Conservation (phyloP, 1,140 invertebrate species). For the Leptinotarsa texana region DNA sequence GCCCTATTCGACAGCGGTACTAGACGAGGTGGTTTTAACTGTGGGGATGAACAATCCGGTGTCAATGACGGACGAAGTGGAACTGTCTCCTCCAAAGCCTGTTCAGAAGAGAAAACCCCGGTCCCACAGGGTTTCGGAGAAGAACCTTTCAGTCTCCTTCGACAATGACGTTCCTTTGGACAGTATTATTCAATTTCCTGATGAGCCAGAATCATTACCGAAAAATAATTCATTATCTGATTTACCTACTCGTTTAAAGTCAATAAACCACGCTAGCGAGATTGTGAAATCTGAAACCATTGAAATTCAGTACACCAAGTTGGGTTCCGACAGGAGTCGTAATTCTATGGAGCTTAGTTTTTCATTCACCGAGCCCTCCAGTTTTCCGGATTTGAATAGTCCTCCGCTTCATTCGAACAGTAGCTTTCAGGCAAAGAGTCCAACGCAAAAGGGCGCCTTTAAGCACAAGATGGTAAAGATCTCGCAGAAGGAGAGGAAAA, state of each 20-base stretch:
- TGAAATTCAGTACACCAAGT: slow-evolving; percentile 39
- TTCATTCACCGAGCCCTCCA: slow-evolving; percentile 34
- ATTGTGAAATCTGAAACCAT: slow-evolving; percentile 51
- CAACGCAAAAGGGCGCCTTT: slow-evolving; percentile 35
- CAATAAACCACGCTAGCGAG: slow-evolving; percentile 56
- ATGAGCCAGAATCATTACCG: slow-evolving; percentile 20
- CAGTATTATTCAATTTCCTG: slow-evolving; percentile 35
- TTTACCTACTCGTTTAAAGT: slow-evolving; percentile 59
- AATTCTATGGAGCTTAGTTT: slow-evolving; percentile 20
- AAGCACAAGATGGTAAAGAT: slow-evolving; percentile 56
- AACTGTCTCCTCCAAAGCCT: slow-evolving; percentile 48
- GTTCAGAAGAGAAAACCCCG: slow-evolving; percentile 56
- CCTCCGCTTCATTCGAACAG: slow-evolving; percentile 26
- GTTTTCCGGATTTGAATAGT: slow-evolving; percentile 45
- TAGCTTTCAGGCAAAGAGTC: slow-evolving; percentile 28
- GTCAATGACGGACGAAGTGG: slow-evolving; percentile 47
- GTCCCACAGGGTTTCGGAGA: slow-evolving; percentile 44
- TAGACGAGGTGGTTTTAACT: slow-evolving; percentile 60
- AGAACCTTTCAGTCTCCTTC: slow-evolving; percentile 21
- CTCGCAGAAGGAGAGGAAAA: slow-evolving; percentile 66
- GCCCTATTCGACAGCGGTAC: slow-evolving; percentile 63
- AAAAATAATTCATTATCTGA: slow-evolving; percentile 7
- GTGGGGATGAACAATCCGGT: slow-evolving; percentile 57
- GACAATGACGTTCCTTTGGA: slow-evolving; percentile 33
- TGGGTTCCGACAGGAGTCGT: slow-evolving; percentile 25